A percentile compares a stretch with the other conserved stretches of the same genome.
These are phyloP conservation scores for Lethrus apterus DNA, from an alignment of 1,140 invertebrate species.

Conservation along the genomic window DNA sequence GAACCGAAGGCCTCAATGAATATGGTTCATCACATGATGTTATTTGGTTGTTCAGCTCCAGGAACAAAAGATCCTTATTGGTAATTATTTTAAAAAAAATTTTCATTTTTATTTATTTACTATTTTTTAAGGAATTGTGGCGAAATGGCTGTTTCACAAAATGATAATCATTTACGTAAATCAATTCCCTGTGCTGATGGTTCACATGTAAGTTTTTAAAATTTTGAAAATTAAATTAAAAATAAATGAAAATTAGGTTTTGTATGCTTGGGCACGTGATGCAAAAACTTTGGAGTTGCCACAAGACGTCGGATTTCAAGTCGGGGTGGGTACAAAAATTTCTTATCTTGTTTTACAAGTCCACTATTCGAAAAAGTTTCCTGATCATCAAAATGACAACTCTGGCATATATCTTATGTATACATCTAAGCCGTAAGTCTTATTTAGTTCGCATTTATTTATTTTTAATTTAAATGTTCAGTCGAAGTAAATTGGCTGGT, in stretches of 20 bases:
- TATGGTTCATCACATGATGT: slow-evolving; percentile 91
- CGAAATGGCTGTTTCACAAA: slow-evolving; percentile 66
- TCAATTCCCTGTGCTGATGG: slow-evolving; percentile 63
- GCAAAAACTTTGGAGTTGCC: slow-evolving; percentile 82
- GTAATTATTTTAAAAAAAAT: slow-evolving; percentile 42
- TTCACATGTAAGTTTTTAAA: slow-evolving; percentile 54
- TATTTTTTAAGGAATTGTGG: slow-evolving; percentile 72
- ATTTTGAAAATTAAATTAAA: slow-evolving; percentile 1
- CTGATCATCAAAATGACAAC: slow-evolving; percentile 61
- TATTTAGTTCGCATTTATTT: neutral
- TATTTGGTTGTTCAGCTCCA: slow-evolving; percentile 87
- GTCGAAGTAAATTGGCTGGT: slow-evolving; percentile 66
- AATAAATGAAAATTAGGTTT: slow-evolving; percentile 52
- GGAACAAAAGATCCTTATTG: slow-evolving; percentile 73
- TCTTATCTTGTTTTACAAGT: slow-evolving; percentile 86
- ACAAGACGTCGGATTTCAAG: slow-evolving; percentile 73
- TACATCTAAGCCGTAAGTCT: slow-evolving; percentile 62
- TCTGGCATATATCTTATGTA: slow-evolving; percentile 76
- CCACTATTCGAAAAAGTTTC: slow-evolving; percentile 77
- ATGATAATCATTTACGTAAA: slow-evolving; percentile 41
- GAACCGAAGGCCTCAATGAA: slow-evolving; percentile 86
- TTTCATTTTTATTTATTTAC: neutral
- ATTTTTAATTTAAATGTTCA: slow-evolving; percentile 15
- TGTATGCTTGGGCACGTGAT: slow-evolving; percentile 96
- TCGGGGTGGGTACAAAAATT: slow-evolving; percentile 62